Conservation (phyloP, 2,888 invertebrate species). For the Lamellibrachia columna region DNA sequence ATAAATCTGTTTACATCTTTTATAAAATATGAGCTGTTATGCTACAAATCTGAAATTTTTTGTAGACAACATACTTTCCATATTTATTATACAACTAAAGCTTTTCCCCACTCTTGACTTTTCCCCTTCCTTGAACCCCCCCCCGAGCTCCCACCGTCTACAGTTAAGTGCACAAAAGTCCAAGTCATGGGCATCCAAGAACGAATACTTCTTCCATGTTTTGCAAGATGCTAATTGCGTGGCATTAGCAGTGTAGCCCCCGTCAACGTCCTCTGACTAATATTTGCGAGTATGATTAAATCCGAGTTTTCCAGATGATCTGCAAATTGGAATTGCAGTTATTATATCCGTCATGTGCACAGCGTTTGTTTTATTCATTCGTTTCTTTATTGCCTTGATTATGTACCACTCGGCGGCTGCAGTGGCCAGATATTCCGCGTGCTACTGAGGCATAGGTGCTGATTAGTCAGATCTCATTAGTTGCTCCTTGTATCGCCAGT, state of each 20-base stretch:
- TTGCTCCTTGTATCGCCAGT: background rate
- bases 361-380: constrained; percentile 9
- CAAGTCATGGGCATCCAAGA: background rate
- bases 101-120: background rate
- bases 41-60: background rate
- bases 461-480: background rate
- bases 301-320: constrained; percentile 16
- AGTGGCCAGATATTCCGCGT: background rate
- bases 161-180: background rate
- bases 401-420: background rate
- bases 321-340: constrained; percentile 16
- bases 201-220: background rate
- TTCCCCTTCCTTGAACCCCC: background rate
- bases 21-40: too few relatives aligned
- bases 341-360: background rate
- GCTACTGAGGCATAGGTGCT: background rate
- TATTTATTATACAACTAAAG: background rate
- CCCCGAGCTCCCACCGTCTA: background rate
- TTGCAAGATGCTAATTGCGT: background rate
- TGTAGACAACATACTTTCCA: background rate
- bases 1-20: too few relatives aligned
- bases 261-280: background rate
- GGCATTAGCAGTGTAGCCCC: background rate
- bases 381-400: constrained; percentile 9
- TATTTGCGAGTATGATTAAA: constrained; percentile 12